Evolutionary conservation across 2,797 vertebrate species (phyloP).

Genomic region (Crocidura indochinensis): DNA sequence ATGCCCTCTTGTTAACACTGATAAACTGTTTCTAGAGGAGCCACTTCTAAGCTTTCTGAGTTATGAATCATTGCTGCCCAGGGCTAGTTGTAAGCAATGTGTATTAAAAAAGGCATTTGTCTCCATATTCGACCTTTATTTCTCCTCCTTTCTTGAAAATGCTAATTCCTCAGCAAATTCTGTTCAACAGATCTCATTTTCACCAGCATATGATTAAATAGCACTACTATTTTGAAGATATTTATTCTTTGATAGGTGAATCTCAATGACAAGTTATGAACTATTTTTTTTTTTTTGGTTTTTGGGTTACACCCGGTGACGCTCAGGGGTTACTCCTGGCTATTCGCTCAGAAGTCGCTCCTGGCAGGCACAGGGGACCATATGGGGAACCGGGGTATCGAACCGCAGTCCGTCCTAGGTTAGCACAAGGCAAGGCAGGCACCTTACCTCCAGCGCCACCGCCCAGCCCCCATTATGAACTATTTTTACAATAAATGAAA

Average conservation of each 20-base stretch:
- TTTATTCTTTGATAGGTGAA: slow-evolving; percentile 28
- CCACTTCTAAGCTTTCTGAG: slow-evolving; percentile 5
- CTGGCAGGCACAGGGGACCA: too few species aligned
- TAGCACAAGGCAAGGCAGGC: too few species aligned
- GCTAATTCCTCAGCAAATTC: background rate
- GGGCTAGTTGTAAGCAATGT: background rate
- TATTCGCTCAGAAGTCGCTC: too few species aligned
- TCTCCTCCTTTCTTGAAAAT: slow-evolving; percentile 7
- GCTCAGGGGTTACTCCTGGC: too few species aligned
- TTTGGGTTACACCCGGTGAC: too few species aligned
- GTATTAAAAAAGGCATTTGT: background rate
- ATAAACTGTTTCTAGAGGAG: background rate
- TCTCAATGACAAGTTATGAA: slow-evolving; percentile 28
- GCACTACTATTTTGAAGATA: background rate
- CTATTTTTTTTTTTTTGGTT: too few species aligned
- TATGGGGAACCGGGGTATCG: too few species aligned
- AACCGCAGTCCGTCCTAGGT: too few species aligned
- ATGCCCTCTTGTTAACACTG: slow-evolving; percentile 34
- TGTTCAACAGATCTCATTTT: background rate
- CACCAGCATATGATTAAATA: background rate
- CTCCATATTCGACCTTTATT: slow-evolving; percentile 3
- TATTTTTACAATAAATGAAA: slow-evolving; percentile 66
- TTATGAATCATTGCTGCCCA: slow-evolving; percentile 22
- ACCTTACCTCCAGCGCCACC: too few species aligned
- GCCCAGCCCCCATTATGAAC: too few species aligned